Base-by-base conservation (phyloP, 2,888 invertebrate species). In the Leptinotarsa rubiginosa region DNA sequence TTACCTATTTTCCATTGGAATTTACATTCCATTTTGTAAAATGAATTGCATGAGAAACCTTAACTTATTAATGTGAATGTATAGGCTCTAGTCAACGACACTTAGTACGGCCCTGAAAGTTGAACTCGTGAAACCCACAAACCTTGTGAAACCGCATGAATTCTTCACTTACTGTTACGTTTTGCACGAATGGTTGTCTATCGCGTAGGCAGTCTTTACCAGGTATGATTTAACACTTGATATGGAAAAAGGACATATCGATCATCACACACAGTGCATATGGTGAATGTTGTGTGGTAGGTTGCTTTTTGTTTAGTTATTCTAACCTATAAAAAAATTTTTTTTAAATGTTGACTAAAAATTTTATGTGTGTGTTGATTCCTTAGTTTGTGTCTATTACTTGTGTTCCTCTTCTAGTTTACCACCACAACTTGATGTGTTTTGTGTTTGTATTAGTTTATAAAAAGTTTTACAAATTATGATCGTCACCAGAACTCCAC, bases 231-330 rank as follows among this genome's bases (percentile, higher is more conserved):
- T 75, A 50, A 73, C 71, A 70, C 78, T 76, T 65, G 74, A 79
- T 77, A 80, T 78, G 79, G 81, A 77, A 80, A 81, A 84, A 80
- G 79, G 76, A 80, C 80, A 81, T 80, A 82, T 83, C 79, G 82
- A 82, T 82, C 82, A 79, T 71, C 73, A 80, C 78, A 83, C 84
- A 41, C 83, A 85, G 85, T 85, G 82, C 82, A 80, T 80, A 81
- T 79, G 82, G 78, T 82, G 83, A 82, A 81, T 84, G 81, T 83
- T 81, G 81, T 83, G 83, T 82, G 84, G 85, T 85, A 85, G 85
- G 85, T 84, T 83, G 81, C 77, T 80, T 83, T 83, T 76, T 78
- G 78, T 81, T 82, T 79, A 77, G 80, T 81, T 80, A 76, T 79
- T 77, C 81, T 84, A 84, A 84, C 84, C 84, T 84, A 80, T 66